These are phyloP conservation scores for Drosophila suboccidentalis DNA, from an alignment of 2,888 invertebrate species.

Conservation along the genomic window DNA sequence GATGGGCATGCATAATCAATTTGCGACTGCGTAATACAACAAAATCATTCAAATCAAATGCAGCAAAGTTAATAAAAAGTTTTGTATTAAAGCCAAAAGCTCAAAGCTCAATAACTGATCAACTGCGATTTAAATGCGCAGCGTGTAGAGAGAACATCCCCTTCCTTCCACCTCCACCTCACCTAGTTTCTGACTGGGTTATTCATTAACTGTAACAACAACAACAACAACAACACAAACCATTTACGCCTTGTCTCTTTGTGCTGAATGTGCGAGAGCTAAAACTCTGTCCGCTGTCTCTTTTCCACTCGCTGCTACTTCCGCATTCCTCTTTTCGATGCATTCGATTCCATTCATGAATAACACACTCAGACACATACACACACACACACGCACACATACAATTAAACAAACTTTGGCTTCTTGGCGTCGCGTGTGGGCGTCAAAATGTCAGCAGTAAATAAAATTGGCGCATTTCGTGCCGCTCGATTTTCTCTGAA, in stretches of 20 bases:
- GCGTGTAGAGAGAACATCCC: conserved; percentile 27
- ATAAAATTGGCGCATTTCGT: conserved; percentile 64
- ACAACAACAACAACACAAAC: conserved; percentile 1
- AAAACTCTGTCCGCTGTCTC: conserved; percentile 20
- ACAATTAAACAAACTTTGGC: conserved; percentile 48
- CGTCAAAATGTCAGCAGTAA: conserved; percentile 72
- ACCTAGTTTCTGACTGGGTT: conserved; percentile 25
- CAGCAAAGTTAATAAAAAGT: conserved; percentile 49
- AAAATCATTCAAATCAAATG: conserved; percentile 65
- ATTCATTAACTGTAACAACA: conserved; percentile 39
- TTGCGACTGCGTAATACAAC: conserved; percentile 57
- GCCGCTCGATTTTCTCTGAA: conserved; percentile 24
- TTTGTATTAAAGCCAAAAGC: conserved; percentile 17
- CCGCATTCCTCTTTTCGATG: conserved; percentile 43
- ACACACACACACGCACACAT: conserved; percentile 19
- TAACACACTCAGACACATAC: conserved; percentile 26
- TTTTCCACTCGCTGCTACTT: conserved; percentile 25
- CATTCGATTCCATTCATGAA: conserved; percentile 55
- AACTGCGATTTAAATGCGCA: conserved; percentile 66
- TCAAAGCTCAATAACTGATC: conserved; percentile 47
- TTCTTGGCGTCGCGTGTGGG: conserved; percentile 54
- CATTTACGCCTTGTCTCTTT: conserved; percentile 23
- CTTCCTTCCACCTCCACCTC: background rate
- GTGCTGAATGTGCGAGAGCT: conserved; percentile 23
- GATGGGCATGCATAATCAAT: conserved; percentile 70